Conservation (phyloP, 2,113 vertebrate species). For the Cercocebus atys region DNA sequence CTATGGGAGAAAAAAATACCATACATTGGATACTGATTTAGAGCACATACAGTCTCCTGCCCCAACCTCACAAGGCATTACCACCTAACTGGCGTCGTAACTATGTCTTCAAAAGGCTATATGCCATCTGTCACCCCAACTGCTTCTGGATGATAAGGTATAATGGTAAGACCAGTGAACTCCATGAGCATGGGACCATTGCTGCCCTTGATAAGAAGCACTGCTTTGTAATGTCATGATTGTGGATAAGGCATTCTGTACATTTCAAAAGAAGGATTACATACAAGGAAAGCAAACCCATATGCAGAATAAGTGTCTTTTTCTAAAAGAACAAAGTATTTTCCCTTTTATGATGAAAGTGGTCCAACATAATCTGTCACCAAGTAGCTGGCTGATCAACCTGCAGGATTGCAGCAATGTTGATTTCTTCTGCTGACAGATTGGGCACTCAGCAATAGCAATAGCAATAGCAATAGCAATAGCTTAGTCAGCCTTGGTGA, state of each 20-base stretch:
- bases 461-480: background rate
- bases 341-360: background rate
- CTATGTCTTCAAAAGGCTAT: background rate
- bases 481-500: background rate
- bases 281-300: background rate
- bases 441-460: too few species aligned
- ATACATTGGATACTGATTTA: background rate
- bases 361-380: background rate
- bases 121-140: background rate
- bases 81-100: background rate
- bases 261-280: background rate
- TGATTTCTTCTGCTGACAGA: background rate
- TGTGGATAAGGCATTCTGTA: background rate
- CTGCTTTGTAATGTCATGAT: background rate
- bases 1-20: background rate
- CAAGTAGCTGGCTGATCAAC: background rate
- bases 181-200: background rate
- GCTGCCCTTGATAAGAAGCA: background rate
- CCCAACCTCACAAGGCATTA: background rate
- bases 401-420: background rate
- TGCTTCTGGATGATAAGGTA: background rate
- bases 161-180: background rate
- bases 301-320: background rate
- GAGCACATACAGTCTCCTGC: background rate
- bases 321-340: background rate